phyloP scores from a whole-genome alignment of 2,113 vertebrate species.

The Lampris incognitus region DNA sequence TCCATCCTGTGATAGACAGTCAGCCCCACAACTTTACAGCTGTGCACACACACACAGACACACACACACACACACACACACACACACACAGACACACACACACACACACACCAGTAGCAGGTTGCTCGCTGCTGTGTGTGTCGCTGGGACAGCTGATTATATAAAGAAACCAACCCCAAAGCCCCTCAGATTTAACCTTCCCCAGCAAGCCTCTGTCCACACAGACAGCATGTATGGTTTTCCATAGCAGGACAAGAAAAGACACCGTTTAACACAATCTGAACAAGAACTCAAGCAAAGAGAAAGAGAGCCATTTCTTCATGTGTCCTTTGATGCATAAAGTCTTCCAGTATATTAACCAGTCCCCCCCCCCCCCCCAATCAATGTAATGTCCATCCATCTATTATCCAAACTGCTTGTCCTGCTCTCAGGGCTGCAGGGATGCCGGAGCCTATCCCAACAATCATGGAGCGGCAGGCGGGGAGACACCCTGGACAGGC shows the following conservation, averaged over 20 bases:
- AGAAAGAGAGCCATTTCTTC: slow-evolving; percentile 19
- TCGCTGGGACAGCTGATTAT: slow-evolving; percentile 57
- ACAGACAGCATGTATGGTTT: slow-evolving; percentile 57
- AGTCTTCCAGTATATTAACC: slow-evolving; percentile 31
- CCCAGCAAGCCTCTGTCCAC: slow-evolving; percentile 1
- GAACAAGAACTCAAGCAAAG: slow-evolving; percentile 7
- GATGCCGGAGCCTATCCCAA: too few relatives aligned
- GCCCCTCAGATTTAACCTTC: slow-evolving; percentile 9
- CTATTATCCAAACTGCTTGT: too few relatives aligned
- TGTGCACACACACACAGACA: slow-evolving; percentile 2
- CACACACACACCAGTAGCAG: neutral
- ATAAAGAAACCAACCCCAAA: slow-evolving; percentile 49
- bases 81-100: slow-evolving; percentile 8
- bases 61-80: slow-evolving; percentile 6
- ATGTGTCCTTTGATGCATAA: neutral
- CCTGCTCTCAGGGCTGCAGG: too few relatives aligned
- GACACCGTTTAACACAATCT: slow-evolving; percentile 15
- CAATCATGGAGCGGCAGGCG: too few relatives aligned
- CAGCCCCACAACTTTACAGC: neutral
- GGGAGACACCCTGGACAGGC: too few relatives aligned
- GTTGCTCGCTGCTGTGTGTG: slow-evolving; percentile 19
- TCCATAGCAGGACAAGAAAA: slow-evolving; percentile 55
- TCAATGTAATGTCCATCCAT: too few relatives aligned
- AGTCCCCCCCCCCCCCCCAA: slow-evolving; percentile 9
- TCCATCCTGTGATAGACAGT: neutral